Evolutionary conservation across 2,113 vertebrate genomes (phyloP), one percentile per base, ranked within the genome.

Genomic region (Octodon degus): DNA sequence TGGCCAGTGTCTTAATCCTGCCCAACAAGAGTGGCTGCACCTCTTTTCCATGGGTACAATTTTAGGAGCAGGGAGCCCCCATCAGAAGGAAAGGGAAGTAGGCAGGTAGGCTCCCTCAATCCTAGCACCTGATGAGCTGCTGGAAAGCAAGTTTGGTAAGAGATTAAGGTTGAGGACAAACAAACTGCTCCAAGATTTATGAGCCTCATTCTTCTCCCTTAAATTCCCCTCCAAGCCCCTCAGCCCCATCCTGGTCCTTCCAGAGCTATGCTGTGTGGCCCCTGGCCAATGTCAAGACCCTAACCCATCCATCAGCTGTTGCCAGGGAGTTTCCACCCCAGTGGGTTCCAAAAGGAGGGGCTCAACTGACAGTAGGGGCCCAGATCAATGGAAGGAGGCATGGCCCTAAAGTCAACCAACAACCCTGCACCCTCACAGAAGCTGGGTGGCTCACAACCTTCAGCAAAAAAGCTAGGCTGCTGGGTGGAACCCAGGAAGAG

Each of bases 71-170:
- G 62, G 63, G 50, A 55, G 58, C 60, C 63, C 87, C 70, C 53
- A 19, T 5, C 80, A 43, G 70, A 84, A 2, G 72, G 32, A 70
- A 5, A 80, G 14, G 84, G 70, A 60, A 90, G 63, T 24, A 37
- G 91, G 84, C 60, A 88, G 80, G 79, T 86, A 90, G 83, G 90
- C 63, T 68, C 70, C 67, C 70, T 86, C 67, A 90, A 72, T 19
- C 55, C 60, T 72, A 80, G 55, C 77, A 88, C 43, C 30, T 43
- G 77, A 68, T 5, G 47, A 81, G 72, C 90, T 85, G 70, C 81
- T 63, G 6, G 83, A 96, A 55, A 97, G 95, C 97, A 97, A 95
- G 96, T 97, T 96, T 98, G 96, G 95, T 95, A 82, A 97, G 96
- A 95, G 95, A 97, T 96, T 92, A 97, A 91, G 89, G 70, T 60